Base-by-base conservation (phyloP, 1,140 invertebrate genomes). In the Idris sp. region DNA sequence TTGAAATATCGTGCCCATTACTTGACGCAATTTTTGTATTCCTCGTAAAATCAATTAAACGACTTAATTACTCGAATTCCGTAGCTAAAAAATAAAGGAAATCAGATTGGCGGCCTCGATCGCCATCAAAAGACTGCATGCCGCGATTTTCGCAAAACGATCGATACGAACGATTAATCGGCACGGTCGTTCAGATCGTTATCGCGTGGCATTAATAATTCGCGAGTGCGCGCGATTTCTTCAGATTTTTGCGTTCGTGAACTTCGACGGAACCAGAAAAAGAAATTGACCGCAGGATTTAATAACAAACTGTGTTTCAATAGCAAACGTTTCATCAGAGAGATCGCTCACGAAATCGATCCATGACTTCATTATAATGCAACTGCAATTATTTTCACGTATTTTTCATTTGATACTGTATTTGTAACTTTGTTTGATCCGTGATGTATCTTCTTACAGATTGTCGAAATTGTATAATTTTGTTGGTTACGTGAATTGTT, bases 21-120 rank as follows among this genome's bases (percentile, higher is more conserved):
- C 31, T 8, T 0, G 11, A 26, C 19, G 26, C 2, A 44, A 58
- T 68, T 58, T 68, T 49, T 35, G 40, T 13, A n/a, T n/a, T n/a
- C n/a, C n/a, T n/a, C n/a, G n/a, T 28, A 67, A 48, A 68, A 58
- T 68, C 64, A 68, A 68, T 68, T 68, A 68, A 68, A 68, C 64
- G 38, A 33, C 64, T 68, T 68, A 58, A 58, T 68, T 58, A 68
- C 51, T 41, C 19, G 43, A 58, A 58, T 68, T 49, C 49, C 51
- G 18, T 11, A 28, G 43, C 36, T 14, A 8, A 69, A 59, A 51
- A 65, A 48, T 18, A 49, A 62, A 51, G 25, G 10, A 44, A 58
- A 38, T 13, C 19, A 38, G 10, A 43, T 9, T 22, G n/a, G 59
- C 64, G 44, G 33, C 53, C 53, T 49, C 64, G 44, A 68, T 58